Percentiles rank a stretch among this genome's conserved stretches.
phyloP scores from a whole-genome alignment of 2,888 invertebrate genomes.

The Drosophila greeni region DNA sequence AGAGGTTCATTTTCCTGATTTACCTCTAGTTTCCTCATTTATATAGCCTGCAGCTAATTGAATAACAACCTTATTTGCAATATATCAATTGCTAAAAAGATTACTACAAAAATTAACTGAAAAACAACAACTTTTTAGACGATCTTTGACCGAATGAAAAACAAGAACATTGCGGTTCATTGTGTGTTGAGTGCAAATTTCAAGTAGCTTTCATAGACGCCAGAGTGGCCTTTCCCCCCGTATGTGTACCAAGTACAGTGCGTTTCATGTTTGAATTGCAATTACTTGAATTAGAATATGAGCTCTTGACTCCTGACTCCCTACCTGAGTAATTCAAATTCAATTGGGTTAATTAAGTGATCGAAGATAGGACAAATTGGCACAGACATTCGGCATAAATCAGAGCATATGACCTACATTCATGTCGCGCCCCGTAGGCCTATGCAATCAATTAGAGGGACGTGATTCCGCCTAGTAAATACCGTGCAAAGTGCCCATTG shows the following conservation, averaged over 20 bases:
- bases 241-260: neutral
- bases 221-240: neutral
- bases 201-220: slow-evolving; percentile 1
- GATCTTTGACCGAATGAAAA: neutral
- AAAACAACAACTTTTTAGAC: neutral
- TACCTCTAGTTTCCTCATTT: neutral
- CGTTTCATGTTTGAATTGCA: slow-evolving; percentile 2
- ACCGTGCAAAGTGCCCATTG: slow-evolving; percentile 42
- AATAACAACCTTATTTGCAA: neutral
- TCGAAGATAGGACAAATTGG: neutral
- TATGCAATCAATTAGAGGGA: slow-evolving; percentile 29
- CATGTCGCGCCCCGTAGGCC: neutral
- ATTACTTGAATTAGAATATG: neutral
- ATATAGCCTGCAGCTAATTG: neutral
- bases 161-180: slow-evolving; percentile 3
- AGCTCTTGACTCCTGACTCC: neutral
- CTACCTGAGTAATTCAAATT: neutral
- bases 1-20: neutral
- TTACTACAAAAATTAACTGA: neutral
- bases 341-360: slow-evolving; percentile 1
- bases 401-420: neutral
- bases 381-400: neutral
- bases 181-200: slow-evolving; percentile 12
- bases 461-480: slow-evolving; percentile 25
- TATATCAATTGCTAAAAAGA: neutral